Conservation (phyloP, 2,113 vertebrate species). For the Neofelis nebulosa region DNA sequence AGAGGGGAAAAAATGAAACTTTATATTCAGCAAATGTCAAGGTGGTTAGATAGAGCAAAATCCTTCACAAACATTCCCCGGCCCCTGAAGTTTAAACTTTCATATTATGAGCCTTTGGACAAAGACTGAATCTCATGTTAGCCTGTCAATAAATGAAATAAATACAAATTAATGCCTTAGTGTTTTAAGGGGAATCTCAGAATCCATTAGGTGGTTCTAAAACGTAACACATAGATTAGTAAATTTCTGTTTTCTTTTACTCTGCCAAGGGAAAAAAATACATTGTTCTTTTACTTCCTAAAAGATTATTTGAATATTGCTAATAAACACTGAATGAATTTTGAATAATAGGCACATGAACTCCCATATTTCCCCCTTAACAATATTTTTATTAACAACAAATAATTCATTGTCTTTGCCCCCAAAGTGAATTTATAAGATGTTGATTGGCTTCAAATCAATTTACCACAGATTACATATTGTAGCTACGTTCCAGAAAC, state of each 20-base stretch:
- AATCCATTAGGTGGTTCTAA: constrained; percentile 27
- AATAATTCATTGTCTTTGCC: constrained; percentile 74
- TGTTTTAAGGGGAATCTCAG: neutral
- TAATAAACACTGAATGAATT: constrained; percentile 71
- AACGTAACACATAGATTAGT: neutral
- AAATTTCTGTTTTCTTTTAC: constrained; percentile 40
- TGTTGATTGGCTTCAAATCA: constrained; percentile 75
- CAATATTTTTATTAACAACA: constrained; percentile 79
- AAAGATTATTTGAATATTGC: constrained; percentile 77
- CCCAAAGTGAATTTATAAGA: constrained; percentile 79
- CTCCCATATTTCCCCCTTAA: neutral
- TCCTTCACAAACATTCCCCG: neutral
- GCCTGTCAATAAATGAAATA: constrained; percentile 18
- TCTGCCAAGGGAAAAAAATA: constrained; percentile 46
- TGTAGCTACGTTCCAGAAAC: constrained; percentile 53
- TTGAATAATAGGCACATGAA: constrained; percentile 51
- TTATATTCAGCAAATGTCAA: constrained; percentile 40
- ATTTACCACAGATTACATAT: constrained; percentile 73
- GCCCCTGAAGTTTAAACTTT: neutral
- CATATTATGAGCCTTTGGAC: neutral
- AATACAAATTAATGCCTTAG: constrained; percentile 5
- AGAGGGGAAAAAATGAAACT: neutral
- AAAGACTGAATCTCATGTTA: neutral
- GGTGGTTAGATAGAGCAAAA: neutral
- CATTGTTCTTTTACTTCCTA: constrained; percentile 58